phyloP scores from a whole-genome alignment of 2,113 vertebrate species.

The Camelus dromedarius region DNA sequence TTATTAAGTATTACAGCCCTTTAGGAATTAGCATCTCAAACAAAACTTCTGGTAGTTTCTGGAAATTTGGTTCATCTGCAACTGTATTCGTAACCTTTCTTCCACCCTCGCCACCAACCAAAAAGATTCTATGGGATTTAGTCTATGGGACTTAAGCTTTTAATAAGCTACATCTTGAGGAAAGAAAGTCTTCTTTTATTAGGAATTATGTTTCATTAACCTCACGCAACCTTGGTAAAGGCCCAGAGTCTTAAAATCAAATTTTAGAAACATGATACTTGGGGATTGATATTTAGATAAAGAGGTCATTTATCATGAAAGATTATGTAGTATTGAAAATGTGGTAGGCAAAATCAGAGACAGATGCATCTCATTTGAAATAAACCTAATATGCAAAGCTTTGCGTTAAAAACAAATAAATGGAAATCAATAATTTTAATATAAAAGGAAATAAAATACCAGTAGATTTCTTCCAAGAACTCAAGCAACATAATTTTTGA shows the following conservation, averaged over 20 bases:
- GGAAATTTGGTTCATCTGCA: not conserved
- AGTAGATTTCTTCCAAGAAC: not conserved
- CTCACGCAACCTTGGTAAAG: conserved; percentile 57
- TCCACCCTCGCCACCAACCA: not conserved
- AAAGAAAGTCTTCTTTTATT: conserved; percentile 48
- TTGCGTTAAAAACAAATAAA: conserved; percentile 47
- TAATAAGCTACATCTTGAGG: conserved; percentile 57
- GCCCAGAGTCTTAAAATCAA: conserved; percentile 58
- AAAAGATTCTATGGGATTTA: not conserved
- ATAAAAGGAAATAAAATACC: conserved; percentile 50
- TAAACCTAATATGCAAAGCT: conserved; percentile 39
- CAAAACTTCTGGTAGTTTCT: not conserved
- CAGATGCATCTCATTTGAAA: conserved; percentile 74
- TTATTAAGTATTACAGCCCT: not conserved
- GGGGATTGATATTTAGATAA: conserved; percentile 65
- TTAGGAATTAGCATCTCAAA: not conserved
- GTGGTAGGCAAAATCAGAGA: conserved; percentile 61
- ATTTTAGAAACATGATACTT: conserved; percentile 74
- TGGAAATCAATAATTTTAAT: conserved; percentile 52
- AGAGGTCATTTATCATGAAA: conserved; percentile 68
- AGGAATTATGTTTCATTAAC: conserved; percentile 75
- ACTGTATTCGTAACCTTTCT: not conserved
- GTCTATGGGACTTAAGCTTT: conserved; percentile 14
- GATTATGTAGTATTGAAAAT: conserved; percentile 69
- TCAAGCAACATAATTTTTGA: not conserved